Evolutionary conservation across 2,888 invertebrate genomes (phyloP).

Genomic region (Scaptomyza flava): DNA sequence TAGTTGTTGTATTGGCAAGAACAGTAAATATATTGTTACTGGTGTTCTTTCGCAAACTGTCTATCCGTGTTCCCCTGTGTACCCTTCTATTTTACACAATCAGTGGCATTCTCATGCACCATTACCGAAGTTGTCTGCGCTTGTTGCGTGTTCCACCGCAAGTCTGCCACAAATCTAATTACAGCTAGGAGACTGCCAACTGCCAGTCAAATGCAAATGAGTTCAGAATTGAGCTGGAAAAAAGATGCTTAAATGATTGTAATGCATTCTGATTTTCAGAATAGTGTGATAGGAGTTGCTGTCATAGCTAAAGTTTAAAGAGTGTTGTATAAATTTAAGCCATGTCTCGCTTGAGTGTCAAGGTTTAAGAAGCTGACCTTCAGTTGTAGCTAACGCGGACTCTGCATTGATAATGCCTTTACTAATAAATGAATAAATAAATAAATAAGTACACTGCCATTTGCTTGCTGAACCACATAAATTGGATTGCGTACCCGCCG

Average conservation of each 20-base stretch:
- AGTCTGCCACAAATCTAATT: constrained; percentile 42
- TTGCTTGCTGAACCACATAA: background rate
- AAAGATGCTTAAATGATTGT: constrained; percentile 40
- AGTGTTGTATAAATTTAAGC: background rate
- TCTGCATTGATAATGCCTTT: constrained; percentile 30
- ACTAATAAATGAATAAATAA: constrained; percentile 56
- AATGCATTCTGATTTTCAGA: constrained; percentile 27
- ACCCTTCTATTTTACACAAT: no score
- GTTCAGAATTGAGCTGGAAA: constrained; percentile 34
- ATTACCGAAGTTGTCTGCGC: constrained; percentile 37
- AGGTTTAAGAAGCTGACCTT: constrained; percentile 21
- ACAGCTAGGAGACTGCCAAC: constrained; percentile 8
- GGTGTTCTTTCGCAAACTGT: constrained; percentile 35
- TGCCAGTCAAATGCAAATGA: constrained; percentile 53
- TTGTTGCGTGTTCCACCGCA: constrained; percentile 19
- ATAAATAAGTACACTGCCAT: constrained; percentile 4
- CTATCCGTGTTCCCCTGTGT: constrained; percentile 12
- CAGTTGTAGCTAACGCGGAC: background rate
- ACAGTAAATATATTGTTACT: constrained; percentile 19
- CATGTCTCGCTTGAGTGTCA: constrained; percentile 6
- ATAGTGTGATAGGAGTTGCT: constrained; percentile 18
- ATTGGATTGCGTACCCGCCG: constrained; percentile 24
- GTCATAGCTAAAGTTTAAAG: background rate
- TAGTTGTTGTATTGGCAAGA: constrained; percentile 17
- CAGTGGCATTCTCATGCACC: constrained; percentile 7